Evolutionary conservation across 2,797 vertebrate genomes (phyloP).

Genomic region (Aphelocoma californica): DNA sequence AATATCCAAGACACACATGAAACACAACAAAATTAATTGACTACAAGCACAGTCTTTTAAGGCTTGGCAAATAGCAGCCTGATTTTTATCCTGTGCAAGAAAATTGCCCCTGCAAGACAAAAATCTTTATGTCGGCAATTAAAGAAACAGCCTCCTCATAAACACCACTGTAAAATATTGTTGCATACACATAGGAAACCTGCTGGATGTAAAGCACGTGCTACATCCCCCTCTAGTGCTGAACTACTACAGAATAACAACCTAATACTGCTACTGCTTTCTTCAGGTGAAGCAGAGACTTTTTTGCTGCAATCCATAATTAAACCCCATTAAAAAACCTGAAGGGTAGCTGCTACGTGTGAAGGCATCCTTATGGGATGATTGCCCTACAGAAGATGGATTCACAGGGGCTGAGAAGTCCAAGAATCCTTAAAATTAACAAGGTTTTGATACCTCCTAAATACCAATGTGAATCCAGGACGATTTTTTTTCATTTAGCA

Average conservation of each 20-base stretch:
- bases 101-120: constrained; percentile 30
- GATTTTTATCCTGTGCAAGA: not conserved
- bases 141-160: constrained; percentile 25
- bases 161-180: constrained; percentile 31
- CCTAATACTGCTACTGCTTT: not conserved
- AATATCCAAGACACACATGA: not conserved
- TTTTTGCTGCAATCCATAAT: not conserved
- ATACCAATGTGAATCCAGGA: not conserved
- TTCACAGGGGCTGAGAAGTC: not conserved
- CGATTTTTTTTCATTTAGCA: not conserved
- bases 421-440: not conserved
- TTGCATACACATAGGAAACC: not conserved
- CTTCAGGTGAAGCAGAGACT: not conserved
- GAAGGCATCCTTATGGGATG: not conserved
- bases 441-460: not conserved
- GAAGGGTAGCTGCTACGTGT: not conserved
- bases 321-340: not conserved
- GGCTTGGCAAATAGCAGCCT: not conserved
- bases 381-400: not conserved
- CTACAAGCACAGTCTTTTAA: not conserved
- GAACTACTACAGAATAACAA: constrained; percentile 2
- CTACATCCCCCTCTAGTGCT: constrained; percentile 67
- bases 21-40: not conserved
- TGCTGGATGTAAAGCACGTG: constrained; percentile 36
- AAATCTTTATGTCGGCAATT: constrained; percentile 13